These are phyloP conservation scores for Chiloscyllium plagiosum DNA, from an alignment of 2,113 vertebrate genomes.

Conservation along the genomic window DNA sequence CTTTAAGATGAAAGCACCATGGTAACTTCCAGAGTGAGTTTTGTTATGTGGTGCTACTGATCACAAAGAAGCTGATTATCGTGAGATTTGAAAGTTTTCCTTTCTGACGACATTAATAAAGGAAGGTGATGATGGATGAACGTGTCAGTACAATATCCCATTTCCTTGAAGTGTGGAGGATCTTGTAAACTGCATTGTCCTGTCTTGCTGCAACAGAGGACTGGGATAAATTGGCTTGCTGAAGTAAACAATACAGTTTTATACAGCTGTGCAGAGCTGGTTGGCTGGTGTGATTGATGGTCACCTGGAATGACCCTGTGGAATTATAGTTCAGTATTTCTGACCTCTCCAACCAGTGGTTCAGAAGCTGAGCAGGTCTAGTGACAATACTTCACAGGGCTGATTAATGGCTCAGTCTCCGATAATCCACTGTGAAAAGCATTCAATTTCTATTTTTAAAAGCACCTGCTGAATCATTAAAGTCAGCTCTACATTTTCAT, in stretches of 20 bases:
- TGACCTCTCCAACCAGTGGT: not conserved
- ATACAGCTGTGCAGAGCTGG: not conserved
- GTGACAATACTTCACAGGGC: not conserved
- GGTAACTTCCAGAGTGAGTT: not conserved
- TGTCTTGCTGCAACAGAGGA: not conserved
- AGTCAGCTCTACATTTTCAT: not conserved
- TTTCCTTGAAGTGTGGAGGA: not conserved
- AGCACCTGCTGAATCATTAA: not conserved
- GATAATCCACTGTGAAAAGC: not conserved
- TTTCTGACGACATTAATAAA: not conserved
- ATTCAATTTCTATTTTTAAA: not conserved
- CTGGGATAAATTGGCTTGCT: not conserved
- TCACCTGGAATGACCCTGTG: not conserved
- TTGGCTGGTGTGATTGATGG: not conserved
- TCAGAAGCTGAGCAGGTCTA: not conserved
- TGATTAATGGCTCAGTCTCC: not conserved
- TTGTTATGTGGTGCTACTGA: not conserved
- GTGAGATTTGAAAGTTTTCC: not conserved
- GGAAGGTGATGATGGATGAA: not conserved
- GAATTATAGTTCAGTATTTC: not conserved
- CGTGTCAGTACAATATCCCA: not conserved
- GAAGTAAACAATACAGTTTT: not conserved
- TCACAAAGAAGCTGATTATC: not conserved
- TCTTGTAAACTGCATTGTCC: not conserved
- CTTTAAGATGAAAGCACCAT: not conserved